Evolutionary conservation across 2,888 invertebrate species (phyloP), one percentile per base, ranked within the genome.

Genomic region (Stenodema calcarata): DNA sequence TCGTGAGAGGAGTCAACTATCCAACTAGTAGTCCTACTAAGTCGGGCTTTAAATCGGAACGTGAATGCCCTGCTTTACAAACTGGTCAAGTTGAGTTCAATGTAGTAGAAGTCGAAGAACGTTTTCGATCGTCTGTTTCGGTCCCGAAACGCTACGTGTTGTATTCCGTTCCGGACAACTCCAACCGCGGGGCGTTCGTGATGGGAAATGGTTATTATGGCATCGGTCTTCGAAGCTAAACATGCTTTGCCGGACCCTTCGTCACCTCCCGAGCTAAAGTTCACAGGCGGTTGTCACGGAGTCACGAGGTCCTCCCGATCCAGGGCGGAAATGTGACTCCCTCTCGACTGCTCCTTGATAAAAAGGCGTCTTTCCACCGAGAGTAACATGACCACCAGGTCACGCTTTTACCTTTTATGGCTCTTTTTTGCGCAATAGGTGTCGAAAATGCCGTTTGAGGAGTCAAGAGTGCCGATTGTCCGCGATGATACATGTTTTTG

Each of bases 301-400:
- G 62, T 62, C 62, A 62, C 62, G 62, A 62, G 62, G 62, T 62
- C 62, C 62, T 62, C 62, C 18, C 62, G 23, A 62, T 62, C 62
- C 62, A 62, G 62, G 62, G 62, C 62, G 62, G 62, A 62, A 62
- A 62, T 62, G 62, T 62, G 62, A 62, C 62, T 62, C 62, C 62
- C 62, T 62, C 62, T 62, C 62, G 18, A 62, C 23, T 23, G 9
- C 62, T 62, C 11, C 62, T 62, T 62, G 62, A 62, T 62, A 62
- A 62, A 62, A 62, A 62, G 62, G 62, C 62, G 54, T 18, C 62
- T 62, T 62, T 12, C 18, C 62, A 23, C 62, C 62, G 2, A 35
- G 23, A 27, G 62, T 1, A 62, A 62, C 62, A 62, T 62, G 23
- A 18, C 62, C 62, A 12, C 9, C 62, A 18, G 62, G 62, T 62